A percentile compares a stretch with the other conserved stretches of the same genome.
phyloP scores from a whole-genome alignment of 2,888 invertebrate species.

The Operophtera brumata region DNA sequence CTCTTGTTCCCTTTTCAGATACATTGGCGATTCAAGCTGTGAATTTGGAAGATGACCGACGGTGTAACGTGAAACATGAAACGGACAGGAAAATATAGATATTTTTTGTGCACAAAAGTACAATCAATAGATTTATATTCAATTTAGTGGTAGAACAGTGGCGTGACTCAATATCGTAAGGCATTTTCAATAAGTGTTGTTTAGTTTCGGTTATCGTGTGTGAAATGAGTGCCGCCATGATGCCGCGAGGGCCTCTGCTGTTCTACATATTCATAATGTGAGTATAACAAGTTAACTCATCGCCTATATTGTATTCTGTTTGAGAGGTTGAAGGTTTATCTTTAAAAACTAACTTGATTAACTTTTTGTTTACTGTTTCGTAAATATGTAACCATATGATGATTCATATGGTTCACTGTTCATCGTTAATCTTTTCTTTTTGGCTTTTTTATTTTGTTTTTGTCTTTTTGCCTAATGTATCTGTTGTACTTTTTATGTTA shows the following conservation, averaged over 20 bases:
- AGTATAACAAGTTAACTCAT: conserved; percentile 48
- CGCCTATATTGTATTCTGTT: too few species aligned
- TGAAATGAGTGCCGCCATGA: conserved; percentile 47
- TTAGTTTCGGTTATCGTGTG: conserved; percentile 51
- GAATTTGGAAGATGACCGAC: conserved; percentile 46
- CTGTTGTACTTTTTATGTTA: too few species aligned
- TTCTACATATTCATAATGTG: conserved; percentile 61
- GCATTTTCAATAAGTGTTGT: conserved; percentile 47
- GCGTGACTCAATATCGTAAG: conserved; percentile 48
- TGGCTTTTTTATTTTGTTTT: too few species aligned
- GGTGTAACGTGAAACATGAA: conserved; percentile 54
- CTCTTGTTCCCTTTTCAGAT: conserved; percentile 51
- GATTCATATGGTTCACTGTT: too few species aligned
- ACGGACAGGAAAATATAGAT: conserved; percentile 32
- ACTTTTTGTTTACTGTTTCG: background rate
- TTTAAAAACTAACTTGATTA: too few species aligned
- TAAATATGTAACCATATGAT: too few species aligned
- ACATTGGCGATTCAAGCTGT: conserved; percentile 29
- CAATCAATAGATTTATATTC: conserved; percentile 44
- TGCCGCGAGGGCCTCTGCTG: conserved; percentile 53
- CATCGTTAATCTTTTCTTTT: too few species aligned
- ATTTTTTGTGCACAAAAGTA: conserved; percentile 15
- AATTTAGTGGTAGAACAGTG: conserved; percentile 45
- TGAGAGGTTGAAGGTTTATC: too few species aligned
- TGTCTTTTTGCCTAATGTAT: too few species aligned